phyloP scores from a whole-genome alignment of 2,113 vertebrate species.

The Neogobius melanostomus region DNA sequence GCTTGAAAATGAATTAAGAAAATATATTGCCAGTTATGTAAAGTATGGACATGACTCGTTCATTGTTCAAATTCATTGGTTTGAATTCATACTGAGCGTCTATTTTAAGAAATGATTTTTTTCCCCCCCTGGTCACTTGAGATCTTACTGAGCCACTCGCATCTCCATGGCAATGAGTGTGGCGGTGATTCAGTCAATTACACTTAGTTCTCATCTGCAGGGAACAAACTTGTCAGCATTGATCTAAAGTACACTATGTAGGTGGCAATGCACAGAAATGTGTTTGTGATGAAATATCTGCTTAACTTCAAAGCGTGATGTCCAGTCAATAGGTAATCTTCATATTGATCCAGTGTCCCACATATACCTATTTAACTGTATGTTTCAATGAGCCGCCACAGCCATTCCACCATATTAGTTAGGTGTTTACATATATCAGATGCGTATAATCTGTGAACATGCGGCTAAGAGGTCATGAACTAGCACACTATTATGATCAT shows the following conservation, averaged over 20 bases:
- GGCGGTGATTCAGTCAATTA: constrained; percentile 33
- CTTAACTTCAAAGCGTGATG: background rate
- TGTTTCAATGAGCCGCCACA: background rate
- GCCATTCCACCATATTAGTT: background rate
- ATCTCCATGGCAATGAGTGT: constrained; percentile 51
- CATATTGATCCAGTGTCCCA: background rate
- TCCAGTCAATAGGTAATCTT: constrained; percentile 1
- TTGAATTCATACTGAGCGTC: constrained; percentile 13
- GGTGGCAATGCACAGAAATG: constrained; percentile 18
- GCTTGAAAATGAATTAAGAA: too few relatives aligned
- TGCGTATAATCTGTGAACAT: background rate
- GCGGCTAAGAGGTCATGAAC: background rate
- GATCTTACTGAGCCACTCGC: constrained; percentile 48
- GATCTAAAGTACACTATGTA: constrained; percentile 46
- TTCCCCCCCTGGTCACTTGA: constrained; percentile 35
- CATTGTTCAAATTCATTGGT: background rate
- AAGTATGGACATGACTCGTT: background rate
- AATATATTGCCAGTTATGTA: background rate
- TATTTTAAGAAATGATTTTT: constrained; percentile 59
- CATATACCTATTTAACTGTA: background rate
- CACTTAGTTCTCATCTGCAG: constrained; percentile 40
- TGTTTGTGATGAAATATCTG: constrained; percentile 29
- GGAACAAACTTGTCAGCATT: constrained; percentile 46
- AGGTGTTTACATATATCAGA: background rate
- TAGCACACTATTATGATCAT: too few relatives aligned